Base-by-base conservation (phyloP, 2,113 vertebrate genomes). In the Eubucco bourcierii region DNA sequence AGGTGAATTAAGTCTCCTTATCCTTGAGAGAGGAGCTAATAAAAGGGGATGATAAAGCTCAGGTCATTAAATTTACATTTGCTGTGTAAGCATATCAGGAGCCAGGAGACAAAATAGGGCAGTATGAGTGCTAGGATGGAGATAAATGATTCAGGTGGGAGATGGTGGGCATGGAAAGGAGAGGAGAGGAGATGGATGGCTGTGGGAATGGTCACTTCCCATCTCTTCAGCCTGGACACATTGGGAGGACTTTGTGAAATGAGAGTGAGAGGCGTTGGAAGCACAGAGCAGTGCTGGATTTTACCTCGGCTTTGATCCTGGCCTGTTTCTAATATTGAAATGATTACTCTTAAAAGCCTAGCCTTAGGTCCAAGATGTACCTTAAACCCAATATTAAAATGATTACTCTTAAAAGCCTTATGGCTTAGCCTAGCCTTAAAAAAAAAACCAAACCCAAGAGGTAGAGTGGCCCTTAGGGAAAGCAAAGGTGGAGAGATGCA, bases 361-460 rank as follows among this genome's bases (percentile, higher is more conserved):
- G 39, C 39, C 39, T 39, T 39, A 39, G 39, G 39, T n/a, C n/a
- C n/a, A n/a, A n/a, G n/a, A n/a, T n/a, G n/a, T 39, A 39, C 39
- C 39, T 39, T 9, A 12, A 39, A 39, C 39, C 39, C 55, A 70
- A 5, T 74, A 84, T 33, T 47, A 56, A 80, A 64, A 63, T 37
- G 4, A 75, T 88, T 78, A 88, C 65, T 68, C n/a, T 65, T 92
- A 67, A 95, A 92, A 95, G 68, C 39, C 39, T 39, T 39, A 39
- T 39, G 12, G 12, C 83, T 31, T 74, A 77, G 65, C 39, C 52
- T 71, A 78, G 37, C 46, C 80, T 61, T 37, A 41, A 78, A 78
- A 41, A 9, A 3, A 31, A n/a, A n/a, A n/a, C n/a, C n/a, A n/a
- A n/a, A n/a, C 13, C 67, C 79, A 90, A 76, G 19, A 44, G 65